Base-by-base conservation (phyloP, 2,888 invertebrate species). In the Tipula unca region DNA sequence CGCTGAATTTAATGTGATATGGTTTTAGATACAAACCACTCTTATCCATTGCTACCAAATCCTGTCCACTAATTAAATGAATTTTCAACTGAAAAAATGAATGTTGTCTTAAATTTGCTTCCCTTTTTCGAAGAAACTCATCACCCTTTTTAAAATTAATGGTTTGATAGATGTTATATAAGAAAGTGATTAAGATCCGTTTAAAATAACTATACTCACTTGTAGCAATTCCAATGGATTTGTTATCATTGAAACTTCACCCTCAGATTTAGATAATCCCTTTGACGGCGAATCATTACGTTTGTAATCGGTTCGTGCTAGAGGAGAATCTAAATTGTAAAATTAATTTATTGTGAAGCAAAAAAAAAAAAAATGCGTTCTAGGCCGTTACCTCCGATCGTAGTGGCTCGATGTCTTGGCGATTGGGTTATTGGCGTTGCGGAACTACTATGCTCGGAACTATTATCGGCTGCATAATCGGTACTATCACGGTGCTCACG, bases 21-120 rank as follows among this genome's bases (percentile, higher is more conserved):
- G 32, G 3, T 3, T 3, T 32, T 35, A 25, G n/a, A 35, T 85
- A 17, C n/a, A 85, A 39, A 98, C 98, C 98, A 91, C 97, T 97
- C 91, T 97, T 96, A 91, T 99, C 98, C 94, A 97, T 96, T 86
- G 98, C 96, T 86, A 97, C 95, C 89, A 99, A 93, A 90, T 97
- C 96, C 89, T 94, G 94, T 87, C 98, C 98, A 89, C 96, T 93
- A 89, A 96, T 95, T 87, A 99, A 93, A 91, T 97, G 96, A 88
- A 98, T 93, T 88, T 97, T 95, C 87, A 99, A 93, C 91, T 97
- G 96, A 92, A 97, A 98, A 92, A 98, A 98, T 85, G 97, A 95
- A 92, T 96, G 95, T 90, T 97, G 96, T 87, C 96, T 93, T 86
- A 97, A 91, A 85, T 94, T 94, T 87, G 95, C 93, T 90, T 96